phyloP scores from a whole-genome alignment of 2,888 invertebrate genomes.

The Barypeithes pellucidus region DNA sequence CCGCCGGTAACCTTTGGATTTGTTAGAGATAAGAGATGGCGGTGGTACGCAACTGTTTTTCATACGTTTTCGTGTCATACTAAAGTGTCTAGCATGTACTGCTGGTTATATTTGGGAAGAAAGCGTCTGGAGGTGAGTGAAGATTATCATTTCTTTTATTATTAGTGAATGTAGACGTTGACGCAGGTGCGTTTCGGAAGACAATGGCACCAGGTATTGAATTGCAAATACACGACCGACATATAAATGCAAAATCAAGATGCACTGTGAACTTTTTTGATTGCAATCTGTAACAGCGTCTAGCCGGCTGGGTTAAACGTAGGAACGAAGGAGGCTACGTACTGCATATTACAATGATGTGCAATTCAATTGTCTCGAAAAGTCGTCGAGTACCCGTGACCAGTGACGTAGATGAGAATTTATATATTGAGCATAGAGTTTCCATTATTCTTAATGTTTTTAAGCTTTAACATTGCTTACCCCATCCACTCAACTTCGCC shows the following conservation, averaged over 20 bases:
- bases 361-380: background rate
- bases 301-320: background rate
- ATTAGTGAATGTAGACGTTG: background rate
- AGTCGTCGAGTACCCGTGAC: no score
- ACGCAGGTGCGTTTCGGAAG: background rate
- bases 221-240: conserved; percentile 2
- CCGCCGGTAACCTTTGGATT: conserved; percentile 12
- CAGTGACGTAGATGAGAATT: no score
- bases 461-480: no score
- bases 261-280: conserved; percentile 16
- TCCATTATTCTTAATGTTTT: no score
- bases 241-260: background rate
- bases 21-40: conserved; percentile 22
- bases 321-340: background rate
- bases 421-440: no score
- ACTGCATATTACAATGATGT: background rate
- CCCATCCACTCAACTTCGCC: no score
- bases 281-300: background rate
- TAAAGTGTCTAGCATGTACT: conserved; percentile 24
- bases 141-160: background rate
- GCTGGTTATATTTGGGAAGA: conserved; percentile 34
- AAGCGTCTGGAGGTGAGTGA: conserved; percentile 37
- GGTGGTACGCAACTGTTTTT: conserved; percentile 4
- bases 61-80: background rate
- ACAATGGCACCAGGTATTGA: background rate